phyloP scores from a whole-genome alignment of 1,140 invertebrate genomes.

The Patella vulgata region DNA sequence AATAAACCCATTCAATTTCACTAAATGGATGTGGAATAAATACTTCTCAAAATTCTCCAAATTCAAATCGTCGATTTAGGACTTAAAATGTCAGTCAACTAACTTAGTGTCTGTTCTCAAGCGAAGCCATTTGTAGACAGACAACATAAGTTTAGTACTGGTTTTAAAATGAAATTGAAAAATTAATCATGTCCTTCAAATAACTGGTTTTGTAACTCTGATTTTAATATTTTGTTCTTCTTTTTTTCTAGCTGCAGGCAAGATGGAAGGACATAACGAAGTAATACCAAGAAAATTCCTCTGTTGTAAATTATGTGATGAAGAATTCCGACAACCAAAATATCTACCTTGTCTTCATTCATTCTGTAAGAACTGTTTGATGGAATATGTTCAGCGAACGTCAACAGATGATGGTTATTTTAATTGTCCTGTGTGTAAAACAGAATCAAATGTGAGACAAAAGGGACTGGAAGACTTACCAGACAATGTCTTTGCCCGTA shows the following conservation, averaged over 20 bases:
- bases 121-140: too few relatives aligned
- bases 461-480: conserved; percentile 24
- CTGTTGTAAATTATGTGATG: conserved; percentile 58
- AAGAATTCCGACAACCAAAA: conserved; percentile 71
- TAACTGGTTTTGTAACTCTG: too few relatives aligned
- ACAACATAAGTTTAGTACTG: too few relatives aligned
- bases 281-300: conserved; percentile 55
- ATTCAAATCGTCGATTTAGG: too few relatives aligned
- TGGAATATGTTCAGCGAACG: conserved; percentile 40
- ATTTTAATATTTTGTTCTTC: too few relatives aligned
- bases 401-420: conserved; percentile 30
- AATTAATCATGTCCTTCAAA: too few relatives aligned
- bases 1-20: too few relatives aligned
- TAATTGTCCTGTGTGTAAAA: conserved; percentile 51
- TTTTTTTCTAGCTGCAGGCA: conserved; percentile 24
- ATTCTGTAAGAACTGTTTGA: conserved; percentile 86
- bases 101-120: too few relatives aligned
- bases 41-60: too few relatives aligned
- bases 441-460: conserved; percentile 26
- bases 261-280: conserved; percentile 50
- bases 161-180: too few relatives aligned
- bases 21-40: too few relatives aligned
- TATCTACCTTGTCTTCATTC: conserved; percentile 91
- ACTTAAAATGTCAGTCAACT: too few relatives aligned
- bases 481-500: conserved; percentile 47